Evolutionary conservation across 1,140 invertebrate species (phyloP).

Genomic region (Psilanteris sp.): DNA sequence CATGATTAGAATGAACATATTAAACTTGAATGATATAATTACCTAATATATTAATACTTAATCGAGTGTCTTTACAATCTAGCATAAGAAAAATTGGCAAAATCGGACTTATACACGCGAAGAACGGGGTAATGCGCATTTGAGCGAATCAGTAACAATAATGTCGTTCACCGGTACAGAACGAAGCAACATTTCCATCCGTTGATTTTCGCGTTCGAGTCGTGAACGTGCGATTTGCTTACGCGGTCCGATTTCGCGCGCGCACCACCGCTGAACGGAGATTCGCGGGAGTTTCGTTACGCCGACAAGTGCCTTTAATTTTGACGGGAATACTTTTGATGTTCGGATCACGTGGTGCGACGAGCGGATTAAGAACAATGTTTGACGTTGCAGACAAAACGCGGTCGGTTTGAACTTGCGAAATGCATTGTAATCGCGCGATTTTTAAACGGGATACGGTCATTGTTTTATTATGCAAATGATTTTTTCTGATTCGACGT

Average conservation of each 20-base stretch:
- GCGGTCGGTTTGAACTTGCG: too few species aligned
- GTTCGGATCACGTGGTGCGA: constrained; percentile 14
- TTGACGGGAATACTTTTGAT: too few species aligned
- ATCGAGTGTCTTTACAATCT: constrained; percentile 26
- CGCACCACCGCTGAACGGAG: too few species aligned
- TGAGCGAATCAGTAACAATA: constrained; percentile 22
- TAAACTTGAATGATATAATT: constrained; percentile 32
- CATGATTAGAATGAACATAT: constrained; percentile 13
- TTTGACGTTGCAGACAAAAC: too few species aligned
- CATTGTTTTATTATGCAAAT: too few species aligned
- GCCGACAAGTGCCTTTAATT: too few species aligned
- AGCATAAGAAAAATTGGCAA: constrained; percentile 41
- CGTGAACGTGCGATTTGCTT: not conserved
- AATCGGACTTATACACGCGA: constrained; percentile 18
- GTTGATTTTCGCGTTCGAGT: constrained; percentile 4
- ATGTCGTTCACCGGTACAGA: constrained; percentile 16
- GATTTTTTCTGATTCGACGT: too few species aligned
- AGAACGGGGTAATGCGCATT: constrained; percentile 37
- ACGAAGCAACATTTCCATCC: constrained; percentile 14
- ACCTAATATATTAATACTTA: constrained; percentile 34
- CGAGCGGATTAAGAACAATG: too few species aligned
- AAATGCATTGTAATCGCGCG: too few species aligned
- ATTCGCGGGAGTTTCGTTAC: too few species aligned
- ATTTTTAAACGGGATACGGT: too few species aligned
- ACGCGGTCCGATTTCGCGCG: not conserved